Conservation (phyloP, 1,140 invertebrate genomes). For the Euura lappo region DNA sequence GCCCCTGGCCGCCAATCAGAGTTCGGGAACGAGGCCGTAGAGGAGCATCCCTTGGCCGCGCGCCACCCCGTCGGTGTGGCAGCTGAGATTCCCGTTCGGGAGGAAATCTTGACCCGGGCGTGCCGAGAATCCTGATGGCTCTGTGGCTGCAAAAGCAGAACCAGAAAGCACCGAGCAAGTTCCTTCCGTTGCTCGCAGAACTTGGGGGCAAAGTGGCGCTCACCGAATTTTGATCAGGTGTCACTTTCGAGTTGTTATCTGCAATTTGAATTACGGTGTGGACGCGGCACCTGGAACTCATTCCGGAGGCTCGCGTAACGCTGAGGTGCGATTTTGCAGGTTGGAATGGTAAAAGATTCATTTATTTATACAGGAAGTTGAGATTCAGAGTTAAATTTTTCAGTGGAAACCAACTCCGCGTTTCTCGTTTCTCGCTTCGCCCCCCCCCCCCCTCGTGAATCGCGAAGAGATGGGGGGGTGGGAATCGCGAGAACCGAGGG, state of each 20-base stretch:
- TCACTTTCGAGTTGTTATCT: too few relatives aligned
- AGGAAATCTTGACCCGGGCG: constrained; percentile 6
- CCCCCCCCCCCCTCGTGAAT: neutral
- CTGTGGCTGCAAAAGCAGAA: neutral
- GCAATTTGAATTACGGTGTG: constrained; percentile 34
- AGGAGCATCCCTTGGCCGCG: neutral
- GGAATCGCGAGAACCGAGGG: neutral
- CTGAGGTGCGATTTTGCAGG: too few relatives aligned
- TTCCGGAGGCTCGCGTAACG: too few relatives aligned
- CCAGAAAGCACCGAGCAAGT: neutral
- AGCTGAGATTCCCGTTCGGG: constrained; percentile 3
- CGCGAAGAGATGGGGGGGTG: constrained; percentile 5
- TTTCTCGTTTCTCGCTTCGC: constrained; percentile 19
- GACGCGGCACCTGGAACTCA: too few relatives aligned
- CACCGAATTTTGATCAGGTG: too few relatives aligned
- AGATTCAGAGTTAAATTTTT: constrained; percentile 7
- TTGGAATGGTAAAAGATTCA: neutral
- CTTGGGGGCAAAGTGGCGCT: too few relatives aligned
- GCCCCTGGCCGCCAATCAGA: constrained; percentile 37
- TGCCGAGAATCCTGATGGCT: neutral
- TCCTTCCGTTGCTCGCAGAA: neutral
- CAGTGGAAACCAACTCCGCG: neutral
- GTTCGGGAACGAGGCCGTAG: constrained; percentile 27
- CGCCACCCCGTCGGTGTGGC: neutral
- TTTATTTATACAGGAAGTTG: neutral